These are phyloP conservation scores for Anguilla anguilla DNA, from an alignment of 2,797 vertebrate species.

Conservation along the genomic window DNA sequence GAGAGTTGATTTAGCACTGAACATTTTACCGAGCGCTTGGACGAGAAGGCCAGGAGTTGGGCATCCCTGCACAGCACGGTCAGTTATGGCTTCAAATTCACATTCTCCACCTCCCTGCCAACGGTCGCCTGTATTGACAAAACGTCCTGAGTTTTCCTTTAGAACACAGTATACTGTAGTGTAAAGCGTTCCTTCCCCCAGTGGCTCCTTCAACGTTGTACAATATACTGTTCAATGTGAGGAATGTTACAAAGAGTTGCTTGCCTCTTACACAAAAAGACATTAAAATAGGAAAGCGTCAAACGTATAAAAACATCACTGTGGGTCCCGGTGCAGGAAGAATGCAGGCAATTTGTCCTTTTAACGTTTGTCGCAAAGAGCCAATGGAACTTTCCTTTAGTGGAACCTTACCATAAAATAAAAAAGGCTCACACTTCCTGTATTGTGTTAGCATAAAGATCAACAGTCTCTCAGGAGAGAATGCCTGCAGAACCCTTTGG, in stretches of 20 bases:
- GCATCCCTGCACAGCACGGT: conserved; percentile 32
- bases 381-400: background rate
- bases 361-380: background rate
- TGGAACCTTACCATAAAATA: background rate
- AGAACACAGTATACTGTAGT: conserved; percentile 52
- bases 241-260: conserved; percentile 31
- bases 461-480: background rate
- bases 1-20: background rate
- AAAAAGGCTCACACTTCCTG: background rate
- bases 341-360: conserved; percentile 22
- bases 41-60: conserved; percentile 23
- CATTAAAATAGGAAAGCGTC: conserved; percentile 54
- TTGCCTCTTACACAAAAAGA: conserved; percentile 49
- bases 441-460: conserved; percentile 2
- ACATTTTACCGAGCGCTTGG: background rate
- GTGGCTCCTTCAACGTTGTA: conserved; percentile 26
- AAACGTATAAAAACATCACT: conserved; percentile 50
- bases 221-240: conserved; percentile 26
- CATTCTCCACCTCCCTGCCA: conserved; percentile 39
- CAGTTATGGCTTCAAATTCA: conserved; percentile 45
- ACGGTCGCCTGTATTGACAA: conserved; percentile 38
- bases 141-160: conserved; percentile 48
- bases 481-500: background rate
- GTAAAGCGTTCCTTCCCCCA: conserved; percentile 30
- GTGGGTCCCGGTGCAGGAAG: background rate